Evolutionary conservation across 2,888 invertebrate genomes (phyloP).

Genomic region (Himalopsyche tibetana): DNA sequence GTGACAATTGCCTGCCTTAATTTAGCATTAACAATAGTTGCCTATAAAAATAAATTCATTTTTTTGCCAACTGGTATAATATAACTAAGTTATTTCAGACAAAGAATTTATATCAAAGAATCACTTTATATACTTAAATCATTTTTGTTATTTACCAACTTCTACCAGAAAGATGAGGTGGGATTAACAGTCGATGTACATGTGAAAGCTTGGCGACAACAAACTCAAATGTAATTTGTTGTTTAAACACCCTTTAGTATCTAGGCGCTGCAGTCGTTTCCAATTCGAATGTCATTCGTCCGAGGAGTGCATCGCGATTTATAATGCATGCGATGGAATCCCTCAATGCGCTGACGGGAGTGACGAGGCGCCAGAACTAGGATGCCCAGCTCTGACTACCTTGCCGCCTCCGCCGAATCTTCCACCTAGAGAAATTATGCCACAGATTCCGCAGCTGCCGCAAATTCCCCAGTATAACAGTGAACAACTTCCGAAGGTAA

Average conservation of each 20-base stretch:
- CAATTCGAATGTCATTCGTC: conserved; percentile 92
- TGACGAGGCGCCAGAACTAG: conserved; percentile 91
- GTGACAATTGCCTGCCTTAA: too few relatives aligned
- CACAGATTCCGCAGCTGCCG: conserved; percentile 55
- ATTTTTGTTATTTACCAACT: too few relatives aligned
- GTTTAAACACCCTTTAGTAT: conserved; percentile 66
- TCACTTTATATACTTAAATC: too few relatives aligned
- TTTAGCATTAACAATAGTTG: too few relatives aligned
- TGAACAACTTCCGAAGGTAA: conserved; percentile 55
- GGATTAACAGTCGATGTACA: too few relatives aligned
- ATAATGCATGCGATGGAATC: conserved; percentile 96
- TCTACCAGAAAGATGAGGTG: too few relatives aligned
- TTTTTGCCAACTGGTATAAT: too few relatives aligned
- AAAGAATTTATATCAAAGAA: too few relatives aligned
- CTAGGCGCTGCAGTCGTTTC: conserved; percentile 84
- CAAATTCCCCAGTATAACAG: conserved; percentile 46
- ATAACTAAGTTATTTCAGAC: too few relatives aligned
- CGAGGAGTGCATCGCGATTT: conserved; percentile 94
- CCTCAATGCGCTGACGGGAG: conserved; percentile 94
- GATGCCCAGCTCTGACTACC: conserved; percentile 79
- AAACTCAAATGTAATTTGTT: too few relatives aligned
- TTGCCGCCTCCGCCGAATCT: conserved; percentile 69
- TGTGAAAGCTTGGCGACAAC: too few relatives aligned
- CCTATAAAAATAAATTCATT: too few relatives aligned
- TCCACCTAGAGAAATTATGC: conserved; percentile 63